Conservation (phyloP, 2,888 invertebrate genomes). For the Epistrophe eligans region DNA sequence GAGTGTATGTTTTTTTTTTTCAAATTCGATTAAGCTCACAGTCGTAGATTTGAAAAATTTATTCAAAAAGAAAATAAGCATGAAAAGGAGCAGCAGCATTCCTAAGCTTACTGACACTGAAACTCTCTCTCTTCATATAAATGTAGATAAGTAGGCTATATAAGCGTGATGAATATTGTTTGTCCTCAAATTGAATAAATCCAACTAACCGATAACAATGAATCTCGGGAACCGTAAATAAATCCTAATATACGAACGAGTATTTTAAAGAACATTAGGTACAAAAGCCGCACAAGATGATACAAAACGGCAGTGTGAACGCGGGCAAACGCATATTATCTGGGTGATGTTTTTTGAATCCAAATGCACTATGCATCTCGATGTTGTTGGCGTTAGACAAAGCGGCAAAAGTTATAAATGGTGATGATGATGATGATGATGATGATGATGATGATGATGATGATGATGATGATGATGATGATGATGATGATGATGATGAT, state of each 20-base stretch:
- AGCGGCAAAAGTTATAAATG: not conserved
- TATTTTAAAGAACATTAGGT: not conserved
- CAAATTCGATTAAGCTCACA: constrained; percentile 61
- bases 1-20: constrained; percentile 15
- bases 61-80: constrained; percentile 37
- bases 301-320: not conserved
- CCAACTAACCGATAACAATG: constrained; percentile 68
- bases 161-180: constrained; percentile 34
- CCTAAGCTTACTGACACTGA: constrained; percentile 65
- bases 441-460: constrained; percentile 25
- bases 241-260: constrained; percentile 5
- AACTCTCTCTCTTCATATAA: constrained; percentile 12
- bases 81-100: constrained; percentile 68
- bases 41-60: not conserved
- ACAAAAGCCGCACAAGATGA: not conserved
- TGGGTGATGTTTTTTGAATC: constrained; percentile 10
- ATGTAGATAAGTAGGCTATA: not conserved
- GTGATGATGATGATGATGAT: constrained; percentile 35
- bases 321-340: constrained; percentile 29
- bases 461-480: constrained; percentile 34
- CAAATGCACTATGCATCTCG: constrained; percentile 14
- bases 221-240: constrained; percentile 13
- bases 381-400: constrained; percentile 4
- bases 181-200: constrained; percentile 72
- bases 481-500: constrained; percentile 29